Base-by-base conservation (phyloP, 2,888 invertebrate species). In the Dascillus cervinus region DNA sequence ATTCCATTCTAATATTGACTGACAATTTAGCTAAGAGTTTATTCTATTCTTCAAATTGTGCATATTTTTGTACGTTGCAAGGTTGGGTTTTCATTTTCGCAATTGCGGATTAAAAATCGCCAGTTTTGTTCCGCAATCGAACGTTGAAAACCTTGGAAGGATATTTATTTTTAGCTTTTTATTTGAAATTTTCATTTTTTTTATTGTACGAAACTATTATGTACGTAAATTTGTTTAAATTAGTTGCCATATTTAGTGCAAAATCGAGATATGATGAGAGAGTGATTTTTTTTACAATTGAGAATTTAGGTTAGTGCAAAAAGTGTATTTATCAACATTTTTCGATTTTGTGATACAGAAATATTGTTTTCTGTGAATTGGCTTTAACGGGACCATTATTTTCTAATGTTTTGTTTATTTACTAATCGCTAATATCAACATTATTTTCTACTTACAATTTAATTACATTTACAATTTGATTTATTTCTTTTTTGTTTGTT, bases 371-470 rank as follows among this genome's bases (percentile, higher is more conserved):
- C 45, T 53, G 47, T 49, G 47, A 44, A 37, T 37, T 52, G 53
- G 54, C 50, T 53, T 50, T 36, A 36, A 50, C 49, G 60, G 62
- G 59, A 60, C 60, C 60, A 60, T 58, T 59, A 53, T 49, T 52
- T 53, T 47, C 43, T 41, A 43, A 49, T 50, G 46, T 47, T 41
- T 47, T 48, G 46, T 47, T 52, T 37, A 32, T 26, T 35, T 39
- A 39, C 39, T 39, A 39, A 39, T 35, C 22, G 24, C 29, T 39
- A 34, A 35, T 32, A 23, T 10, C 5, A 20, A 15, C 13, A 28
- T 34, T 34, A 29, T 25, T 34, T 32, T 32, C 32, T 39, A 35
- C 32, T 39, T 34, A 39, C 39, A 32, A 26, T 32, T 17, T 17
- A 17, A 34, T 34, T 34, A 39, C 34, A 39, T 35, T 39, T 35